A percentile compares a stretch with the other conserved stretches of the same genome.
Evolutionary conservation across 2,113 vertebrate genomes (phyloP).

Genomic region (Acinonyx jubatus): DNA sequence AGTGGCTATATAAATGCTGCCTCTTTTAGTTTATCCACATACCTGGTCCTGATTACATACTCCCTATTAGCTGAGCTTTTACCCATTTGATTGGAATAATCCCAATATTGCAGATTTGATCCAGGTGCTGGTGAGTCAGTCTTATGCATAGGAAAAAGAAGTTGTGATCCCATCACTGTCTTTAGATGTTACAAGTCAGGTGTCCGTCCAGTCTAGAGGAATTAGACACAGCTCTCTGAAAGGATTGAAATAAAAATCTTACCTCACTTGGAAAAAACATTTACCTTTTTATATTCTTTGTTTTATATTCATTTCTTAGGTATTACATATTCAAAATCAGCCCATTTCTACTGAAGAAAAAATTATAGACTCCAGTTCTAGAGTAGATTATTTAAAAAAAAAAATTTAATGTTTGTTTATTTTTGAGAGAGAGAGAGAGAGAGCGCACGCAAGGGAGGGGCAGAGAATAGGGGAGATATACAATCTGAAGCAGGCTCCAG

Average conservation of each 20-base stretch:
- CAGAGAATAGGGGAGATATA: too few relatives aligned
- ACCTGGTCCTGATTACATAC: not conserved
- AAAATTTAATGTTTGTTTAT: too few relatives aligned
- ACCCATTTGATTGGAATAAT: not conserved
- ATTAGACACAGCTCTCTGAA: not conserved
- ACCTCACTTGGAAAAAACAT: not conserved
- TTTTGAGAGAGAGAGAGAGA: too few relatives aligned
- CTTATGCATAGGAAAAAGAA: not conserved
- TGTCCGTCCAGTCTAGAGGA: not conserved
- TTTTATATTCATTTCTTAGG: not conserved
- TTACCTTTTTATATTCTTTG: not conserved
- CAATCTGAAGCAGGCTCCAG: too few relatives aligned
- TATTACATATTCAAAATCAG: constrained; percentile 30
- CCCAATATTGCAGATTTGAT: not conserved
- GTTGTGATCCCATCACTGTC: not conserved
- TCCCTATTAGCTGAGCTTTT: not conserved
- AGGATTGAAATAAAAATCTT: not conserved
- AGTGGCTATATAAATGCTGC: not conserved
- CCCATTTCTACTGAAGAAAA: not conserved
- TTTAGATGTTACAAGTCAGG: not conserved
- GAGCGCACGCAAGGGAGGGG: too few relatives aligned
- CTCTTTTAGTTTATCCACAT: not conserved
- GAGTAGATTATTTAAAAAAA: not conserved
- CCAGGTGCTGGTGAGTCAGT: not conserved
- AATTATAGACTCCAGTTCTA: not conserved